A percentile compares a stretch with the other conserved stretches of the same genome.
phyloP scores from a whole-genome alignment of 2,888 invertebrate genomes.

The Schrankia costaestrigalis region DNA sequence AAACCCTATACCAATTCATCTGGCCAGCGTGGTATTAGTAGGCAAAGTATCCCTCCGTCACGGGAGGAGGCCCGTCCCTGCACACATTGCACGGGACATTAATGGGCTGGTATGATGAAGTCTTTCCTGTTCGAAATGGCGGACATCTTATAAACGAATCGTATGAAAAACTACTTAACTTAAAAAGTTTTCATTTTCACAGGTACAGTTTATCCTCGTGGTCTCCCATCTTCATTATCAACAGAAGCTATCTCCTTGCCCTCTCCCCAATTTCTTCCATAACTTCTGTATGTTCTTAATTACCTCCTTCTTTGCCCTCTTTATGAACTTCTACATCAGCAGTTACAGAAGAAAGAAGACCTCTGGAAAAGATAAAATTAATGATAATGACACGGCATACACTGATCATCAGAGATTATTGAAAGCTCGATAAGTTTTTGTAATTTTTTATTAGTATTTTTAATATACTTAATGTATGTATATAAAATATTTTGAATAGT shows the following conservation, averaged over 20 bases:
- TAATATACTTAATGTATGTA: no score
- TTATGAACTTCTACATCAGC: conserved; percentile 82
- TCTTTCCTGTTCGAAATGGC: no score
- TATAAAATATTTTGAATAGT: no score
- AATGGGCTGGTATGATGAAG: no score
- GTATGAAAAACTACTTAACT: neutral
- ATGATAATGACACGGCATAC: neutral
- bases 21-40: no score
- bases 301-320: conserved; percentile 82
- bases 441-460: no score
- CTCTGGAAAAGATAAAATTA: conserved; percentile 15
- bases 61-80: no score
- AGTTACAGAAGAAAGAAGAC: conserved; percentile 49
- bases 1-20: no score
- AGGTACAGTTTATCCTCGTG: conserved; percentile 69
- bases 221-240: conserved; percentile 62
- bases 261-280: conserved; percentile 73
- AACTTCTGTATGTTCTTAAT: conserved; percentile 80
- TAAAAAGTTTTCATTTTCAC: conserved; percentile 13
- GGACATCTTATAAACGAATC: no score
- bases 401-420: conserved; percentile 18
- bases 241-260: conserved; percentile 64
- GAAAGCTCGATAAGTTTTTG: conserved; percentile 13
- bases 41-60: no score
- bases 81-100: no score